Percentiles rank a stretch among this genome's conserved stretches.
phyloP scores from a whole-genome alignment of 1,140 invertebrate genomes.

The Elymnias hypermnestra region DNA sequence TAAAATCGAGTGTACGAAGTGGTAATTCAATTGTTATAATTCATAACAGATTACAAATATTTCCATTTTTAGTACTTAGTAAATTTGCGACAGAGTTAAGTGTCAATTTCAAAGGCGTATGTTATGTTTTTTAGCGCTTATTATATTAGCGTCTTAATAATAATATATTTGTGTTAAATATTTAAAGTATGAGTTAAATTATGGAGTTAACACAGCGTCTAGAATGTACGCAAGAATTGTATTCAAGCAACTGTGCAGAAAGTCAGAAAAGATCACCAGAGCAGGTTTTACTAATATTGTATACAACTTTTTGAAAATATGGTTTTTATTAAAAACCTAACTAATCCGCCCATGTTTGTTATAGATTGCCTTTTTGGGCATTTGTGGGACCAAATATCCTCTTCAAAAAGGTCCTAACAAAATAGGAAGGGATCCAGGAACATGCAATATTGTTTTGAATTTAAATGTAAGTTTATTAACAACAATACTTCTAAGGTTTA shows the following conservation, averaged over 20 bases:
- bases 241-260: constrained; percentile 24
- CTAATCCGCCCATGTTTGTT: constrained; percentile 18
- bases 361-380: constrained; percentile 63
- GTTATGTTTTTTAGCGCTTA: too few relatives aligned
- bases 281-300: constrained; percentile 33
- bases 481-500: constrained; percentile 5
- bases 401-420: constrained; percentile 57
- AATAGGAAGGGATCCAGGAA: constrained; percentile 57
- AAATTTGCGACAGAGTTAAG: too few relatives aligned
- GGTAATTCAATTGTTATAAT: too few relatives aligned
- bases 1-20: too few relatives aligned
- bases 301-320: constrained; percentile 10
- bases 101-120: too few relatives aligned
- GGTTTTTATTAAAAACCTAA: not conserved
- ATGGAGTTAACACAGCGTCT: constrained; percentile 62
- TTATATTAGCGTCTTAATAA: too few relatives aligned
- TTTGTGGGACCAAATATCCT: constrained; percentile 52
- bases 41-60: too few relatives aligned
- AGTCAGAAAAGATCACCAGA: constrained; percentile 37
- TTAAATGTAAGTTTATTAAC: constrained; percentile 43
- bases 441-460: constrained; percentile 51
- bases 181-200: constrained; percentile 1
- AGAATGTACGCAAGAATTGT: constrained; percentile 48
- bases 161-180: not conserved
- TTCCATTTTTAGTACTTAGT: too few relatives aligned